A percentile compares a stretch with the other conserved stretches of the same genome.
These are phyloP conservation scores for Sceliomorpha sp. DNA, from an alignment of 2,888 invertebrate species.

Conservation along the genomic window DNA sequence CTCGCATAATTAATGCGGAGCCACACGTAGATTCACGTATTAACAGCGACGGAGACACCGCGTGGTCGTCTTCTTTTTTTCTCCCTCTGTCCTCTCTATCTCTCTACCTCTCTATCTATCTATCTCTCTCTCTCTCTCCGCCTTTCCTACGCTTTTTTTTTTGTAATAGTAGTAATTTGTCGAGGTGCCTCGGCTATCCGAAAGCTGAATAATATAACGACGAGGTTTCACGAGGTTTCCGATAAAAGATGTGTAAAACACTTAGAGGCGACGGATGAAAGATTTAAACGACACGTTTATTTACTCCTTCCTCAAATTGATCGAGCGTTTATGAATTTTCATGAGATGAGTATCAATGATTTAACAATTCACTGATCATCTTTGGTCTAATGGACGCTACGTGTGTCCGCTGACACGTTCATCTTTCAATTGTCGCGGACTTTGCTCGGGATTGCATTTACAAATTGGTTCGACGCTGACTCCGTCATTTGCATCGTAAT, in stretches of 20 bases:
- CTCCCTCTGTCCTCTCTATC: too few species aligned
- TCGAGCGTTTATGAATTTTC: constrained; percentile 46
- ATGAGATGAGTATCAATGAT: constrained; percentile 39
- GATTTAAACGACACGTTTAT: constrained; percentile 52
- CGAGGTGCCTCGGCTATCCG: constrained; percentile 30
- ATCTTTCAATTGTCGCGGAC: too few species aligned
- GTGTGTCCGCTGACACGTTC: too few species aligned
- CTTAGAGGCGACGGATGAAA: constrained; percentile 41
- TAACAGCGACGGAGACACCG: constrained; percentile 35
- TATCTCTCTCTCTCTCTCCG: constrained; percentile 20
- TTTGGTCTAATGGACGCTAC: background rate
- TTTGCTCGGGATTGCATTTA: too few species aligned
- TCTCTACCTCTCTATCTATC: too few species aligned
- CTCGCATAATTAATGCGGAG: constrained; percentile 52
- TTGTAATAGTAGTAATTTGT: constrained; percentile 44
- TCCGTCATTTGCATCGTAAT: too few species aligned
- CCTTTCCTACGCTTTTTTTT: constrained; percentile 32
- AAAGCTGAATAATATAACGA: constrained; percentile 48
- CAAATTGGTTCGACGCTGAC: too few species aligned
- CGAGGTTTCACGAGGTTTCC: constrained; percentile 25
- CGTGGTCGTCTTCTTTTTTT: constrained; percentile 30
- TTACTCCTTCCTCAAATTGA: constrained; percentile 34
- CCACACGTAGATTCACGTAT: constrained; percentile 33
- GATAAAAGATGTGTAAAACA: constrained; percentile 55
- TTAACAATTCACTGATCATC: constrained; percentile 24